Conservation (phyloP, 2,797 vertebrate genomes). For the Botia almorhae region DNA sequence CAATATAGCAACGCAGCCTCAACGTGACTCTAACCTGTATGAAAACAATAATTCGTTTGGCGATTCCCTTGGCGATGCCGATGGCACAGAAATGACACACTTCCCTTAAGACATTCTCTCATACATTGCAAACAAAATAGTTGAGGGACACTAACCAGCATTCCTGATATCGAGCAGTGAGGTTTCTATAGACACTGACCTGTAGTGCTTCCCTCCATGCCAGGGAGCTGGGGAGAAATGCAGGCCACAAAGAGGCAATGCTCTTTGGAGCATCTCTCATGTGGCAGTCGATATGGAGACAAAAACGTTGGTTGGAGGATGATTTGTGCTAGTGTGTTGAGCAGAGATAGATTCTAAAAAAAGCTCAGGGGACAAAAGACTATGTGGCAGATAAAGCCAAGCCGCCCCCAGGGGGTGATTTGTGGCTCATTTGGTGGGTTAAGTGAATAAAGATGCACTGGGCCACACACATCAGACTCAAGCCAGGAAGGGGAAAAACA, state of each 20-base stretch:
- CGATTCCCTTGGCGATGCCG: no score
- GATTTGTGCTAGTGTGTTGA: conserved; percentile 62
- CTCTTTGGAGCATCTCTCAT: conserved; percentile 54
- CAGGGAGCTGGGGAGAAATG: conserved; percentile 23
- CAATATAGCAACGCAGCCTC: no score
- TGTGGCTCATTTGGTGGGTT: conserved; percentile 54
- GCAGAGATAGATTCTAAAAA: conserved; percentile 62
- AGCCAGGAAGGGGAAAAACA: conserved; percentile 29
- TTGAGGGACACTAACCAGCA: not conserved
- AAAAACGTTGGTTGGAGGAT: conserved; percentile 58
- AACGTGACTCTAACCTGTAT: no score
- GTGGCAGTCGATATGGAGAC: conserved; percentile 65
- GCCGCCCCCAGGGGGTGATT: conserved; percentile 50
- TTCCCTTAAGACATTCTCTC: not conserved
- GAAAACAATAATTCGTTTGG: no score
- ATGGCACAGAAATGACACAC: no score
- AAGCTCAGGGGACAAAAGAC: conserved; percentile 57
- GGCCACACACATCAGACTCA: conserved; percentile 46
- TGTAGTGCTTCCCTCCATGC: not conserved
- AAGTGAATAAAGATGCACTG: conserved; percentile 53
- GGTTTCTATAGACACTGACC: conserved; percentile 11
- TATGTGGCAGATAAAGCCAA: conserved; percentile 54
- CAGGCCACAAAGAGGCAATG: not conserved
- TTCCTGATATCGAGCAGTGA: conserved; percentile 12
- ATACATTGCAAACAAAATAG: conserved; percentile 39